phyloP scores from a whole-genome alignment of 2,113 vertebrate species.

The Tetraodon nigroviridis region DNA sequence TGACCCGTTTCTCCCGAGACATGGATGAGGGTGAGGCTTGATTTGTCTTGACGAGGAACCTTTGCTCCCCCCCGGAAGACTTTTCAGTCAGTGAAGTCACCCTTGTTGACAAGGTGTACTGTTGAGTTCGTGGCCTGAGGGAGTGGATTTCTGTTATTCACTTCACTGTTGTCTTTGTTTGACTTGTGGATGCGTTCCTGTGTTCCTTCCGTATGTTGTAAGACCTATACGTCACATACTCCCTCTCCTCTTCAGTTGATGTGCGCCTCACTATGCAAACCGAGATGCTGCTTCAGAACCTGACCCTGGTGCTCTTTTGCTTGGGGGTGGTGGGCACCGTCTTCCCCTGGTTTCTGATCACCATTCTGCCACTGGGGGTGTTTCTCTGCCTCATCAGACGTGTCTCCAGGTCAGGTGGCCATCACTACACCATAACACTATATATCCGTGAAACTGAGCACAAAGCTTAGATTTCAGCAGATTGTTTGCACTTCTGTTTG shows the following conservation, averaged over 20 bases:
- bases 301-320: constrained; percentile 78
- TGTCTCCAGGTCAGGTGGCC: constrained; percentile 74
- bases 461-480: not conserved
- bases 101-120: constrained; percentile 47
- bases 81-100: constrained; percentile 43
- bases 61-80: constrained; percentile 38
- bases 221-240: constrained; percentile 9
- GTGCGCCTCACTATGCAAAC: constrained; percentile 76
- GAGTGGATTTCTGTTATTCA: constrained; percentile 29
- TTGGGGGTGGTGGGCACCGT: constrained; percentile 73
- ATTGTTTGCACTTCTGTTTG: not conserved
- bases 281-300: constrained; percentile 80
- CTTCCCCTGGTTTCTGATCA: constrained; percentile 81
- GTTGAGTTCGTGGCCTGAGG: constrained; percentile 22
- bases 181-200: constrained; percentile 21
- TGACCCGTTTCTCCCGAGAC: constrained; percentile 81
- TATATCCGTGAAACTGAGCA: too few relatives aligned
- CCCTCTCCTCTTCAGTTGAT: constrained; percentile 68
- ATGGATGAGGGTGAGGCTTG: constrained; percentile 79
- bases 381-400: constrained; percentile 75
- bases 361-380: constrained; percentile 71
- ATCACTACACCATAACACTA: not conserved
- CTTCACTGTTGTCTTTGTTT: constrained; percentile 37
- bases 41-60: constrained; percentile 46
- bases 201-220: not conserved